Evolutionary conservation across 2,888 invertebrate species (phyloP).

Genomic region (Orthonychiurus folsomi): DNA sequence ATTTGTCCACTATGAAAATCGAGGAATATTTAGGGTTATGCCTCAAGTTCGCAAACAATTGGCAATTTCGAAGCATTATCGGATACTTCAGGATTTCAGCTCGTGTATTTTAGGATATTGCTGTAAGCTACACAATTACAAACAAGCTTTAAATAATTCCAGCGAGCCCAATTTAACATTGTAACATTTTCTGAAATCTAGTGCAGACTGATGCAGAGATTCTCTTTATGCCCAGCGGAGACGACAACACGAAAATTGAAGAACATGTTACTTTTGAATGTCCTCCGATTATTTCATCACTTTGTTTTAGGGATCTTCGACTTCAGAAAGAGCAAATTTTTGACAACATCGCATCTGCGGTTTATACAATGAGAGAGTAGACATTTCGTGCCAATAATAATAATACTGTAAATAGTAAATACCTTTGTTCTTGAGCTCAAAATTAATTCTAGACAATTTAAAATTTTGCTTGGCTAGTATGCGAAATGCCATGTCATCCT

Average conservation of each 20-base stretch:
- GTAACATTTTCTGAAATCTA: slow-evolving; percentile 43
- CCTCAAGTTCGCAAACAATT: slow-evolving; percentile 44
- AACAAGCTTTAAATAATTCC: neutral
- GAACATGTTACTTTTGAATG: slow-evolving; percentile 58
- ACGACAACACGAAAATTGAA: slow-evolving; percentile 46
- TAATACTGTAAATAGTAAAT: too few relatives aligned
- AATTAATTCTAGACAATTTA: too few relatives aligned
- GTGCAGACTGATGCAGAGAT: slow-evolving; percentile 57
- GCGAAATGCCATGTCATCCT: too few relatives aligned
- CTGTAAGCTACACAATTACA: slow-evolving; percentile 44
- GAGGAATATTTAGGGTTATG: slow-evolving; percentile 54
- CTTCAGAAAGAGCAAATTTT: slow-evolving; percentile 44
- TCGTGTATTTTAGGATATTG: slow-evolving; percentile 53
- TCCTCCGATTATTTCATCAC: slow-evolving; percentile 50
- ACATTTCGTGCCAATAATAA: too few relatives aligned
- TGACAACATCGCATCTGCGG: slow-evolving; percentile 27
- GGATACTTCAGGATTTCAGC: slow-evolving; percentile 54
- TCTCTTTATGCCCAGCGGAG: slow-evolving; percentile 46
- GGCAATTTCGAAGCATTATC: slow-evolving; percentile 43
- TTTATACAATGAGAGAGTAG: slow-evolving; percentile 3
- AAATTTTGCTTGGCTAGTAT: too few relatives aligned
- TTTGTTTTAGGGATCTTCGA: slow-evolving; percentile 53
- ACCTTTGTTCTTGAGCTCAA: too few relatives aligned
- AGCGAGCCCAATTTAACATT: neutral
- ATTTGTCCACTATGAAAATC: slow-evolving; percentile 52